These are phyloP conservation scores for Melieria picta DNA, from an alignment of 2,888 invertebrate genomes.

Conservation along the genomic window DNA sequence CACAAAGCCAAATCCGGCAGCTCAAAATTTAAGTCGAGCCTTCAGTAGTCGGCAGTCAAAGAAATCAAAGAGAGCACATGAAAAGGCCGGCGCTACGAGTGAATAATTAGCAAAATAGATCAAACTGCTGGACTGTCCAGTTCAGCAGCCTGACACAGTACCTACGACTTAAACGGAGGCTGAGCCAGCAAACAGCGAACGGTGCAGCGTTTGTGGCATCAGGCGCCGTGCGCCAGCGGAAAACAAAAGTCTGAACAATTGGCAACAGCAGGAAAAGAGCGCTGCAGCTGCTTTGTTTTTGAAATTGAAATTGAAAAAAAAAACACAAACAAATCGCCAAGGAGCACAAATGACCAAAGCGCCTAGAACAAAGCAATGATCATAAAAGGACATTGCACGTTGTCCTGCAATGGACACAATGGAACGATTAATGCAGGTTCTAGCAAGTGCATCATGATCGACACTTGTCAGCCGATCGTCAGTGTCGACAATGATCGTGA, in stretches of 20 bases:
- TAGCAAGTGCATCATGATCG: constrained; percentile 18
- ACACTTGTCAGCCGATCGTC: constrained; percentile 20
- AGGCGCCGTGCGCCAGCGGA: constrained; percentile 29
- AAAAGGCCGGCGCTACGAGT: constrained; percentile 3
- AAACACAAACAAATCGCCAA: constrained; percentile 27
- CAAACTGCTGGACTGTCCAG: constrained; percentile 2
- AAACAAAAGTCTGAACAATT: neutral
- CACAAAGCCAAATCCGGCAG: too few relatives aligned
- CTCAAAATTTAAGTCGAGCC: too few relatives aligned
- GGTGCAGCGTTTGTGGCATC: constrained; percentile 9
- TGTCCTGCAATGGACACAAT: constrained; percentile 13
- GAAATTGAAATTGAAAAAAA: too few relatives aligned
- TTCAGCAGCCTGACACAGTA: neutral
- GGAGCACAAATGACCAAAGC: constrained; percentile 18
- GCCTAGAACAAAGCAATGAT: neutral
- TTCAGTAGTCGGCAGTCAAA: too few relatives aligned
- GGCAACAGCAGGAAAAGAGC: neutral
- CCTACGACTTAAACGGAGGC: neutral
- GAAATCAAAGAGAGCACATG: neutral
- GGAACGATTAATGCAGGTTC: constrained; percentile 7
- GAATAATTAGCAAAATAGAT: constrained; percentile 22
- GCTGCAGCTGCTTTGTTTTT: constrained; percentile 24
- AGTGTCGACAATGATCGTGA: too few relatives aligned
- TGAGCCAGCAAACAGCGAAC: neutral
- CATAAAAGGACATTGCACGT: constrained; percentile 18